phyloP scores from a whole-genome alignment of 2,113 vertebrate genomes.

The Epinephelus fuscoguttatus region DNA sequence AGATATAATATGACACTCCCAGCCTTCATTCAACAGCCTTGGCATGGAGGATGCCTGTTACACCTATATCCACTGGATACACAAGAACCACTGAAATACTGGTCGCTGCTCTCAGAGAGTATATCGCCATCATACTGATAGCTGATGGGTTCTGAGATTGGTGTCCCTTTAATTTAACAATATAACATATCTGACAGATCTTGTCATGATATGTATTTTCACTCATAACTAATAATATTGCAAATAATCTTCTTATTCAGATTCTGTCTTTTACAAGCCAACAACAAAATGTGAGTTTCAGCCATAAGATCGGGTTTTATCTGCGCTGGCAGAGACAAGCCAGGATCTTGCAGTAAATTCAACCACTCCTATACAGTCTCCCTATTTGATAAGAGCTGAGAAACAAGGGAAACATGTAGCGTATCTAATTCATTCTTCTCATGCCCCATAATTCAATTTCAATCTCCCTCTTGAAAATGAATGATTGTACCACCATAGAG shows the following conservation, averaged over 20 bases:
- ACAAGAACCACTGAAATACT: no score
- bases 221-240: neutral
- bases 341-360: constrained; percentile 20
- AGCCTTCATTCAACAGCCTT: no score
- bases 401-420: constrained; percentile 70
- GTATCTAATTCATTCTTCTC: constrained; percentile 79
- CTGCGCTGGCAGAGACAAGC: constrained; percentile 14
- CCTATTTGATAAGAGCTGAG: constrained; percentile 50
- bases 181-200: neutral
- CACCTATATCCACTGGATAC: no score
- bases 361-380: constrained; percentile 27
- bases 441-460: constrained; percentile 78
- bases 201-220: neutral
- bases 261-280: neutral
- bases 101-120: no score
- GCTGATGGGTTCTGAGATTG: no score
- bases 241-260: neutral
- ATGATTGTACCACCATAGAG: constrained; percentile 68
- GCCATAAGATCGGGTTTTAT: constrained; percentile 1
- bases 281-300: constrained; percentile 1
- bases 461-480: constrained; percentile 75
- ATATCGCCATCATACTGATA: no score
- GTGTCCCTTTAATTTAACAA: neutral
- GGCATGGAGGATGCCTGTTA: no score
- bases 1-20: no score